These are phyloP conservation scores for Clupea harengus DNA, from an alignment of 2,113 vertebrate species.

Conservation along the genomic window DNA sequence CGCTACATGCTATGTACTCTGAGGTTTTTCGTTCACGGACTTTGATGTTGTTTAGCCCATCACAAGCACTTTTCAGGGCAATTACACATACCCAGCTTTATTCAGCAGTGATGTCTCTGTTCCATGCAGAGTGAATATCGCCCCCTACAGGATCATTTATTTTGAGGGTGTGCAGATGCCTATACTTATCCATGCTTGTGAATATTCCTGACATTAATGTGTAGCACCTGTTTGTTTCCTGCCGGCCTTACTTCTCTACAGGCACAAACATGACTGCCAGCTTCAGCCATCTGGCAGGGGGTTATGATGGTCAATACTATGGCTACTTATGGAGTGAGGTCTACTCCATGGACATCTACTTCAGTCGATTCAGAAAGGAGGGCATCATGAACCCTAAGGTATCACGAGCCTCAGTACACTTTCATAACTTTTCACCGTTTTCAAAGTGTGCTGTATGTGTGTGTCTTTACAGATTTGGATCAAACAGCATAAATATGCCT, in stretches of 20 bases:
- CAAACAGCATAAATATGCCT: neutral
- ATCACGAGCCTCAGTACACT: neutral
- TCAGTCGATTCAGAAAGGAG: constrained; percentile 87
- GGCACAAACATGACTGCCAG: constrained; percentile 75
- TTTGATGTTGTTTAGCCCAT: too few species aligned
- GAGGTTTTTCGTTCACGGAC: too few species aligned
- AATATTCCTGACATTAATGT: neutral
- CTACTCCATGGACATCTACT: constrained; percentile 92
- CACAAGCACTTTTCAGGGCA: too few species aligned
- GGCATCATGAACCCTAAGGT: constrained; percentile 92
- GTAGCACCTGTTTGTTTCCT: neutral
- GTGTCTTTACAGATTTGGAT: neutral
- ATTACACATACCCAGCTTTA: neutral
- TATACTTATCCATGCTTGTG: neutral
- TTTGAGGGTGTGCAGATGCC: neutral
- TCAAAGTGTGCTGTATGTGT: neutral
- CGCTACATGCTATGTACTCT: too few species aligned
- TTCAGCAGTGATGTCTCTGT: neutral
- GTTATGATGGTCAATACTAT: constrained; percentile 94
- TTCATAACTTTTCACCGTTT: neutral
- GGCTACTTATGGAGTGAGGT: constrained; percentile 96
- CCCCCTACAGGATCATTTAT: neutral
- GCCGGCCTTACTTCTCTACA: constrained; percentile 31
- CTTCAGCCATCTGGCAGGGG: constrained; percentile 83
- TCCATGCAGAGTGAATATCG: neutral